phyloP scores from a whole-genome alignment of 2,113 vertebrate genomes.

The Clarias magur region DNA sequence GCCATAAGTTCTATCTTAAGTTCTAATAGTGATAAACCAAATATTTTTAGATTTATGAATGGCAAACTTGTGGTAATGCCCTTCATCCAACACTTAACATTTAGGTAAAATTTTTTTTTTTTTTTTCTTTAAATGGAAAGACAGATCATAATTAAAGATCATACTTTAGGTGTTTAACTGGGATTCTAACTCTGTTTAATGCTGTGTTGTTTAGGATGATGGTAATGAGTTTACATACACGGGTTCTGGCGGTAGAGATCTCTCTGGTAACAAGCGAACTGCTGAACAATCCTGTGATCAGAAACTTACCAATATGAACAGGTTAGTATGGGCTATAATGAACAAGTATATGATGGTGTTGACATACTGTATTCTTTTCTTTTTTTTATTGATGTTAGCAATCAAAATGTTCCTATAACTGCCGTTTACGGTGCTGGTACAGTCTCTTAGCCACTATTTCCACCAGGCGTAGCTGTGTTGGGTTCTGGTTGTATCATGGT shows the following conservation, averaged over 20 bases:
- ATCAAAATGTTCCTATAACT: neutral
- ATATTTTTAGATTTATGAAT: neutral
- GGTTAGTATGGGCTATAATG: constrained; percentile 67
- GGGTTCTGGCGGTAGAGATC: constrained; percentile 91
- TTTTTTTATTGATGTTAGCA: neutral
- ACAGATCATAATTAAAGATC: neutral
- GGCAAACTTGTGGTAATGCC: neutral
- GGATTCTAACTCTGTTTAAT: neutral
- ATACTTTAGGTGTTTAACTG: neutral
- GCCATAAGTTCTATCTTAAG: neutral
- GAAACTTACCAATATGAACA: constrained; percentile 98
- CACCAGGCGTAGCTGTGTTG: too few species aligned
- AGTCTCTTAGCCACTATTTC: neutral
- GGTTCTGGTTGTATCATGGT: too few species aligned
- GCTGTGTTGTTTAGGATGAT: constrained; percentile 79
- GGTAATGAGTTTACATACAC: constrained; percentile 97
- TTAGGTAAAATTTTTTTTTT: neutral
- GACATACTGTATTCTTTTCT: neutral
- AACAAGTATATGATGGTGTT: neutral
- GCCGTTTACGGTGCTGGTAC: neutral
- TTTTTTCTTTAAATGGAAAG: neutral
- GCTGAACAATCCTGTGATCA: constrained; percentile 97
- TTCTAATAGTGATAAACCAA: neutral
- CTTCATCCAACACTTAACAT: neutral
- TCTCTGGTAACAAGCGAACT: constrained; percentile 96